These are phyloP conservation scores for Drosophila neonasuta DNA, from an alignment of 2,888 invertebrate genomes.

Conservation along the genomic window DNA sequence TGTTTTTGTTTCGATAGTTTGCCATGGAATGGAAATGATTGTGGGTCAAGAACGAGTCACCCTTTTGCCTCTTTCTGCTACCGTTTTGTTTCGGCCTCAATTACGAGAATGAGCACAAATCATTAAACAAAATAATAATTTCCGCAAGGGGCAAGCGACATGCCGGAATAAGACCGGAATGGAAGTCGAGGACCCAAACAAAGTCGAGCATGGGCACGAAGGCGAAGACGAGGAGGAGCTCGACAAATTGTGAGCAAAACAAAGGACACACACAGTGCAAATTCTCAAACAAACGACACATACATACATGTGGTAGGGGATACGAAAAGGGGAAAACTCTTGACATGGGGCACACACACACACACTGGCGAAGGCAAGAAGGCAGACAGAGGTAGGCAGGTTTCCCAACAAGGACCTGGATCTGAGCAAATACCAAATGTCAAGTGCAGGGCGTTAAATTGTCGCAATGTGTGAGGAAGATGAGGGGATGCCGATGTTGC, in stretches of 20 bases:
- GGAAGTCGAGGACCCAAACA: constrained; percentile 24
- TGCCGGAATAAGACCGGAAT: constrained; percentile 56
- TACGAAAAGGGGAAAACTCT: constrained; percentile 9
- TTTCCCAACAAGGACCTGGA: constrained; percentile 37
- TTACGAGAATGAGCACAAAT: constrained; percentile 77
- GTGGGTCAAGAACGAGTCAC: constrained; percentile 61
- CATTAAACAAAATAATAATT: constrained; percentile 79
- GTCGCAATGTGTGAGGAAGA: constrained; percentile 56
- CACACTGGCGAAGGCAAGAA: constrained; percentile 4
- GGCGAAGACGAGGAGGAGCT: constrained; percentile 20
- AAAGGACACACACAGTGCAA: constrained; percentile 44
- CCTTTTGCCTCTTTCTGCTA: constrained; percentile 12
- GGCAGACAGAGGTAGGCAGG: constrained; percentile 10
- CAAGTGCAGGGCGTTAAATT: constrained; percentile 73
- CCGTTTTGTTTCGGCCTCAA: constrained; percentile 53
- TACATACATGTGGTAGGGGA: neutral
- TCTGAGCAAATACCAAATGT: constrained; percentile 64
- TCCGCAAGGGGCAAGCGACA: constrained; percentile 61
- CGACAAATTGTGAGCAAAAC: constrained; percentile 63
- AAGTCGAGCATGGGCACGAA: neutral
- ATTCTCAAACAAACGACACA: constrained; percentile 16
- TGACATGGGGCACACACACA: constrained; percentile 27
- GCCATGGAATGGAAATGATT: constrained; percentile 36
- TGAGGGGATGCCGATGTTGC: neutral
- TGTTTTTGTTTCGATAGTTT: constrained; percentile 59